phyloP scores from a whole-genome alignment of 1,140 invertebrate genomes.

The Conus ventricosus region DNA sequence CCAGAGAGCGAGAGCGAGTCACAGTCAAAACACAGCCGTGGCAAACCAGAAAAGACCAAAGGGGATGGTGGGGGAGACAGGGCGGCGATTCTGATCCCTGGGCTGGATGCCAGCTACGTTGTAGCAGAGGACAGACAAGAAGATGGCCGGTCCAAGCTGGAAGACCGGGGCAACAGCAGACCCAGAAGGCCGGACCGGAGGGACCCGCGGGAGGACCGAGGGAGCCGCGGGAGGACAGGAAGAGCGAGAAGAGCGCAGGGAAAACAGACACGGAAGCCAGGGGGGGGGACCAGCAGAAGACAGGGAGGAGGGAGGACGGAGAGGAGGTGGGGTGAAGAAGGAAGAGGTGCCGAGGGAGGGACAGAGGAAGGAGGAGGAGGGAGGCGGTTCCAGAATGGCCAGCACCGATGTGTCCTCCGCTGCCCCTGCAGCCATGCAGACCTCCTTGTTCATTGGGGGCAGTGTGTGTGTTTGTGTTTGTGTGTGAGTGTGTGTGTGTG shows the following conservation, averaged over 20 bases:
- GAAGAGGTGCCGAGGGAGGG: background rate
- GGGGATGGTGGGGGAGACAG: background rate
- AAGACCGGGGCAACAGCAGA: constrained; percentile 10
- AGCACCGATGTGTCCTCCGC: background rate
- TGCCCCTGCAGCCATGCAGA: constrained; percentile 65
- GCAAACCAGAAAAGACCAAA: background rate
- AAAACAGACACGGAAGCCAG: background rate
- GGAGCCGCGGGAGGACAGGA: background rate
- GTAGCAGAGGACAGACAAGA: background rate
- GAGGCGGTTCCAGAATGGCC: background rate
- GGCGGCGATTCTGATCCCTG: background rate
- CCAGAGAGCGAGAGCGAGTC: background rate
- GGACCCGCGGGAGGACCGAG: background rate
- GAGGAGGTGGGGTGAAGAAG: background rate
- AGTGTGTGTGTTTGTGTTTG: constrained; percentile 18
- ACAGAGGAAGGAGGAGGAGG: background rate
- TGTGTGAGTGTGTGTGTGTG: background rate
- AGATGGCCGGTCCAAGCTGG: background rate
- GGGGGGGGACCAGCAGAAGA: background rate
- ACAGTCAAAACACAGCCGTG: background rate
- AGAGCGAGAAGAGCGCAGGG: background rate
- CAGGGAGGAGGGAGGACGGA: background rate
- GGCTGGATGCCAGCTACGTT: background rate
- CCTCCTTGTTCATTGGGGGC: constrained; percentile 66
- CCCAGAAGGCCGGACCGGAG: background rate